Base-by-base conservation (phyloP, 1,140 invertebrate species). In the Telenomus remus region DNA sequence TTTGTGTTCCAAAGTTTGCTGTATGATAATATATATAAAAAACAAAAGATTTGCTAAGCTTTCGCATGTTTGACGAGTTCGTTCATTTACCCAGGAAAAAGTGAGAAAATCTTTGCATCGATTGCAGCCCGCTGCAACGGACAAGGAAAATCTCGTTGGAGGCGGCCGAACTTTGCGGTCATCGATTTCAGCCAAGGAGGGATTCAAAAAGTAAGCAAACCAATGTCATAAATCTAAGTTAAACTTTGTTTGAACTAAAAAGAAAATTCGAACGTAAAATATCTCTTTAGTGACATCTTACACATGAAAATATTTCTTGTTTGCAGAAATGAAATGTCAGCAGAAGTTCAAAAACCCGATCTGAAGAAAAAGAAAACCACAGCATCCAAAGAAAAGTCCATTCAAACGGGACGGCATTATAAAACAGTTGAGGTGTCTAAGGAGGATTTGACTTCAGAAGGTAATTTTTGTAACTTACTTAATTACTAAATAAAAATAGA, bases 61-160 rank as follows among this genome's bases (percentile, higher is more conserved):
- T n/a, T 27, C 19, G 15, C 13, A 53, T 61, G 19, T 65, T 65
- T 63, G 16, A 66, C 39, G 69, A 63, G 66, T 57, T 65, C 50
- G 79, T 72, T 61, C 50, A 78, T 61, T 51, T 10, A 74, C 77
- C 61, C 77, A 86, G 83, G 83, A 83, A 68, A 88, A 85, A 79
- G 48, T 79, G 60, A 86, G 91, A 78, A 91, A 89, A 85, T 90
- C 90, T 46, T 87, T 92, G 13, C 91, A 91, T 84, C 89, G 88
- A 56, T 79, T 93, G 50, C 92, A 93, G 83, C 90, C 89, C 63
- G 84, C 90, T 43, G 91, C 91, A 49, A 88, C 83, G 10, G 90
- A 92, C 74, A 91, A 90, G 77, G 91, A 93, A 84, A 92, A 92
- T 81, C 87, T 93, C 71, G 91, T 91, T 79, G 91, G 91, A 77